These are phyloP conservation scores for Cotesia congregata DNA, from an alignment of 2,888 invertebrate species.

Conservation along the genomic window DNA sequence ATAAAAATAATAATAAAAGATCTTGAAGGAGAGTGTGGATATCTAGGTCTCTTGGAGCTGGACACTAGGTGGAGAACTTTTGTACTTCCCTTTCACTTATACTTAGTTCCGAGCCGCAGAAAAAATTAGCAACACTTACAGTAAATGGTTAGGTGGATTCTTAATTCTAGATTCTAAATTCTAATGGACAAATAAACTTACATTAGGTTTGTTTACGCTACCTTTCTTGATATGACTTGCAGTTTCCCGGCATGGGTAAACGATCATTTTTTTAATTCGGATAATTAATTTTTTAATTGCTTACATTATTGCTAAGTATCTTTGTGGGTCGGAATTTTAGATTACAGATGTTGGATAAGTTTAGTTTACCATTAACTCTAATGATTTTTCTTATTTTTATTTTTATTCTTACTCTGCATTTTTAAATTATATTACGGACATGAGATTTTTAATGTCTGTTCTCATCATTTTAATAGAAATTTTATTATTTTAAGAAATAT, in stretches of 20 bases:
- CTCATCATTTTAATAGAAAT: too few species aligned
- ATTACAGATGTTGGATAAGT: background rate
- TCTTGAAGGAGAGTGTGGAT: constrained; percentile 4
- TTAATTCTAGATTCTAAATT: too few species aligned
- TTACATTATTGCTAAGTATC: background rate
- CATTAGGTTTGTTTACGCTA: background rate
- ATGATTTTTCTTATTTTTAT: too few species aligned
- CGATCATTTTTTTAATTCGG: background rate
- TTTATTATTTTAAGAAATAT: too few species aligned
- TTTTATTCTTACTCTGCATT: too few species aligned
- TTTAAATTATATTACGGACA: too few species aligned
- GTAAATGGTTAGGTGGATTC: too few species aligned
- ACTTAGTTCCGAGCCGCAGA: constrained; percentile 31
- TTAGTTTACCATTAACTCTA: background rate
- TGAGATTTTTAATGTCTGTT: too few species aligned
- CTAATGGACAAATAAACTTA: too few species aligned
- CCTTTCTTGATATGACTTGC: background rate
- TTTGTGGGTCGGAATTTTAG: background rate
- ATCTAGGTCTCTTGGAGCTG: constrained; percentile 47
- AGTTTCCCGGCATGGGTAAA: background rate
- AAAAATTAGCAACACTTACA: constrained; percentile 43
- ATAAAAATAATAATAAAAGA: background rate
- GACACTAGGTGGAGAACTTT: constrained; percentile 42
- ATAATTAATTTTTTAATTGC: background rate
- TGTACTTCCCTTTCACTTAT: constrained; percentile 53